Base-by-base conservation (phyloP, 2,888 invertebrate species). In the Cataglyphis altisquamis region DNA sequence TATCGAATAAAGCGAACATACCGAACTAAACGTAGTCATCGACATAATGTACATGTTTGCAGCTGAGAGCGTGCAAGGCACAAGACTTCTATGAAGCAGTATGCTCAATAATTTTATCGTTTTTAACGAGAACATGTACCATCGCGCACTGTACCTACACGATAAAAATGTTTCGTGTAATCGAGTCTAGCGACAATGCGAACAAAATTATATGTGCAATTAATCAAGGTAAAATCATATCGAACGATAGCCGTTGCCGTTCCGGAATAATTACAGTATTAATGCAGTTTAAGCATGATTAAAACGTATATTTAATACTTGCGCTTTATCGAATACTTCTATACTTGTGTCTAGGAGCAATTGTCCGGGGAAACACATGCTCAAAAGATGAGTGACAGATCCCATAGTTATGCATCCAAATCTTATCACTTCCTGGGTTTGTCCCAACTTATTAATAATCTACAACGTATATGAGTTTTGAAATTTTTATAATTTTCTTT, bases 291-390 rank as follows among this genome's bases (percentile, higher is more conserved):
- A 48, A 48, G 3, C 41, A 2, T 2, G 18, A 64, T 75, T 9
- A 18, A 48, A 48, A 10, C 5, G 18, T 48, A 1, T 18, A 5
- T 18, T 48, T 18, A 6, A 48, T 48, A 48, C 75, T 64, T 75
- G 64, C 75, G 64, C 75, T 6, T 64, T 64, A 3, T 75, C 25
- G 6, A 75, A 75, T 12, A 75, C 9, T 25, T 64, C 25, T 48
- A 52, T 29, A 25, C 64, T 75, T 64, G 0, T 48, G 9, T 75
- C 48, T 15, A 75, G 52, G 0, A 75, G 15, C 3, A 75, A 63
- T 52, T 75, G 75, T 39, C 64, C 75, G 0, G 64, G 75, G 21
- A 48, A 52, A 64, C 75, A 75, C 52, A 75, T 64, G 1, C 36
- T 52, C 18, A 64, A 1, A 0, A 75, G 64, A 64, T 75, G 75